These are phyloP conservation scores for Lycia hirtaria DNA, from an alignment of 2,888 invertebrate genomes.

Conservation along the genomic window DNA sequence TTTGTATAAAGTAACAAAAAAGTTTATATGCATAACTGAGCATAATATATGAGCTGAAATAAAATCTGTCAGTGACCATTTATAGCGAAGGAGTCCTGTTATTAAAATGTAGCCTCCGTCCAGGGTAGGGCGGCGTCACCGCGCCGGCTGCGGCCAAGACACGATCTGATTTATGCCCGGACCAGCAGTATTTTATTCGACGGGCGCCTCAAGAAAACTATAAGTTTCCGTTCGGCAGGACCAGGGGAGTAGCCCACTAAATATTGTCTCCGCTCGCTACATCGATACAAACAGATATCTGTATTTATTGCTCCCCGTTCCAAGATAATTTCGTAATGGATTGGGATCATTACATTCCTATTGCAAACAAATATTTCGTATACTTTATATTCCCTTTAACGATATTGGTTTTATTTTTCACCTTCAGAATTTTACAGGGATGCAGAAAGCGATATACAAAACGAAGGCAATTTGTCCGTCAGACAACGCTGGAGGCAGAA, in stretches of 20 bases:
- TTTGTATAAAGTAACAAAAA: constrained; percentile 69
- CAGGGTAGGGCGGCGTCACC: constrained; percentile 58
- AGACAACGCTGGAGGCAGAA: constrained; percentile 48
- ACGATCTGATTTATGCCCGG: constrained; percentile 81
- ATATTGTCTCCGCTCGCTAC: constrained; percentile 81
- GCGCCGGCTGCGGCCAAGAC: constrained; percentile 78
- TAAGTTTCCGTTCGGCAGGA: constrained; percentile 84
- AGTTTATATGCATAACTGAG: constrained; percentile 63
- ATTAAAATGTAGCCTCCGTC: constrained; percentile 81
- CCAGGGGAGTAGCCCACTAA: constrained; percentile 82
- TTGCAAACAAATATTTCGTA: constrained; percentile 47
- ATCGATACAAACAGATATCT: constrained; percentile 81
- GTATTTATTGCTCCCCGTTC: constrained; percentile 79
- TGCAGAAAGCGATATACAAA: constrained; percentile 45
- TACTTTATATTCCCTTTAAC: constrained; percentile 35
- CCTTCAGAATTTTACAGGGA: constrained; percentile 30
- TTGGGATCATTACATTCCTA: constrained; percentile 68
- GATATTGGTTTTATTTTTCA: constrained; percentile 42
- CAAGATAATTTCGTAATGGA: constrained; percentile 83
- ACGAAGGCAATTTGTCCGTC: constrained; percentile 76
- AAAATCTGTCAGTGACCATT: constrained; percentile 83
- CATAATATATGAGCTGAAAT: constrained; percentile 79
- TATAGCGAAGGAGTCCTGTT: constrained; percentile 74
- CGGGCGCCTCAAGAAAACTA: constrained; percentile 85
- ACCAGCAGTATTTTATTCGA: constrained; percentile 84